Percentiles rank a stretch among this genome's conserved stretches.
phyloP scores from a whole-genome alignment of 2,113 vertebrate species.

The Ovis aries region DNA sequence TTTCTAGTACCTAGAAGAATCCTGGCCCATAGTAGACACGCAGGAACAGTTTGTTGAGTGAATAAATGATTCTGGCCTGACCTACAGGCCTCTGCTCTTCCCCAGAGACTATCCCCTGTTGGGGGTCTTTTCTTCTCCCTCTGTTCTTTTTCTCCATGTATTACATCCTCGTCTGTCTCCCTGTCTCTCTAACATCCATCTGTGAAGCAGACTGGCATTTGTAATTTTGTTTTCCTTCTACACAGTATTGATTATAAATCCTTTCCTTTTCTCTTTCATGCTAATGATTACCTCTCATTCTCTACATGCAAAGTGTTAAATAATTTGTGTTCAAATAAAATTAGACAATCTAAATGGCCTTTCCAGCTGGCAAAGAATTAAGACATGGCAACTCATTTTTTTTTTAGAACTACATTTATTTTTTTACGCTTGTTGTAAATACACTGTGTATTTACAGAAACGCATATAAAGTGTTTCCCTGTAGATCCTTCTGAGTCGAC shows the following conservation, averaged over 20 bases:
- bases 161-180: background rate
- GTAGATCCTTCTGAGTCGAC: background rate
- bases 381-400: background rate
- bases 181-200: background rate
- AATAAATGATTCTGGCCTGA: background rate
- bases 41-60: background rate
- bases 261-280: conserved; percentile 54
- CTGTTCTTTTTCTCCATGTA: background rate
- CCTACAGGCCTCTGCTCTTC: background rate
- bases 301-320: background rate
- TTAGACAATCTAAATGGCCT: background rate
- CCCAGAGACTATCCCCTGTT: background rate
- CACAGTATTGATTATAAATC: conserved; percentile 58
- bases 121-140: background rate
- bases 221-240: conserved; percentile 72
- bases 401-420: background rate
- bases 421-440: background rate
- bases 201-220: conserved; percentile 67
- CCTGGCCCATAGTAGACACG: background rate
- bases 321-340: background rate
- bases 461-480: background rate
- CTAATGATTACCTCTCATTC: conserved; percentile 56
- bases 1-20: background rate
- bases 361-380: background rate
- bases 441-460: background rate